Evolutionary conservation across 2,888 invertebrate species (phyloP).

Genomic region (Campoplex nolae): DNA sequence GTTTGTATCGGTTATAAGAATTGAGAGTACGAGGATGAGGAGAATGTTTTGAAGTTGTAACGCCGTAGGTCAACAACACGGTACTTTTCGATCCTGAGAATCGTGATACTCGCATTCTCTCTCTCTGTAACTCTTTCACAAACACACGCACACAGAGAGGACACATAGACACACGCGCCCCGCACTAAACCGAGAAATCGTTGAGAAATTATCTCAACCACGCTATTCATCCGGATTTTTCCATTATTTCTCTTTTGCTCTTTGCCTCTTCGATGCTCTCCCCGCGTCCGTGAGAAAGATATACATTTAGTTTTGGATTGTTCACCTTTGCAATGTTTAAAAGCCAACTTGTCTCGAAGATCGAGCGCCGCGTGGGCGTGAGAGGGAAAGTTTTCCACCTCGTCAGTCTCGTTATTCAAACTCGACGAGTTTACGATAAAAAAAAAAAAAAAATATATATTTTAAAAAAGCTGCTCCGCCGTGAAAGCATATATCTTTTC

Average conservation of each 20-base stretch:
- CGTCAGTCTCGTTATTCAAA: slow-evolving; percentile 29
- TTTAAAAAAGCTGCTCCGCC: not conserved
- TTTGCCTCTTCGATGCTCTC: not conserved
- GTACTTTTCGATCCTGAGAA: slow-evolving; percentile 58
- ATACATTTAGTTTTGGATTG: not conserved
- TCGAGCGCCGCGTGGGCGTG: slow-evolving; percentile 41
- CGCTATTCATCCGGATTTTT: slow-evolving; percentile 20
- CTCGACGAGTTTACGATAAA: slow-evolving; percentile 6
- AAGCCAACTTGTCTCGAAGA: slow-evolving; percentile 9
- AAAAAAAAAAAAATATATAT: not conserved
- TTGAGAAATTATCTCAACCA: slow-evolving; percentile 45
- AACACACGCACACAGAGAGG: no score
- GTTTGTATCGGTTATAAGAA: not conserved
- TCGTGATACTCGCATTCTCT: slow-evolving; percentile 40
- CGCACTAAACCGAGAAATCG: slow-evolving; percentile 7
- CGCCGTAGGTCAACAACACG: slow-evolving; percentile 65
- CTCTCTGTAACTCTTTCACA: no score
- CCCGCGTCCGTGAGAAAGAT: slow-evolving; percentile 46
- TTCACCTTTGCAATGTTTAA: slow-evolving; percentile 63
- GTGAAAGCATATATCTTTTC: not conserved
- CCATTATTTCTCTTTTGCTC: slow-evolving; percentile 3
- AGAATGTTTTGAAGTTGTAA: slow-evolving; percentile 36
- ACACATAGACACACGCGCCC: not conserved
- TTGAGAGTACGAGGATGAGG: slow-evolving; percentile 16
- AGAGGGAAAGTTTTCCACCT: slow-evolving; percentile 61